phyloP scores from a whole-genome alignment of 2,888 invertebrate genomes.

The Merodon equestris region DNA sequence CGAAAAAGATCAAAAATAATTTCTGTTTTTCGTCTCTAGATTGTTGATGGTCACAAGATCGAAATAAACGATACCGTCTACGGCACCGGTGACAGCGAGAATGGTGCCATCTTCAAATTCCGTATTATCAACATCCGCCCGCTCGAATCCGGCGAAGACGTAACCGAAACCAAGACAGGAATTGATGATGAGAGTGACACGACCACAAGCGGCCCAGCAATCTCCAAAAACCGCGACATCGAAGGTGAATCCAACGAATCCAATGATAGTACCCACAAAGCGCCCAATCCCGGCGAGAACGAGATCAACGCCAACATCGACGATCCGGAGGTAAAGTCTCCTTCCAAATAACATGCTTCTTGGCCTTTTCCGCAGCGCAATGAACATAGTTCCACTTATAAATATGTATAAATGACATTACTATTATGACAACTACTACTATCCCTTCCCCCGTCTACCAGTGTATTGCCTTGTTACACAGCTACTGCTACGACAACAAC shows the following conservation, averaged over 20 bases:
- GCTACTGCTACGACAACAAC: slow-evolving; percentile 53
- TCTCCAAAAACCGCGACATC: slow-evolving; percentile 31
- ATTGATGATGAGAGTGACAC: slow-evolving; percentile 44
- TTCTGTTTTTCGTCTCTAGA: no score
- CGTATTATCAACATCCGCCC: slow-evolving; percentile 80
- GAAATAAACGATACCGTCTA: slow-evolving; percentile 82
- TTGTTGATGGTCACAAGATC: slow-evolving; percentile 81
- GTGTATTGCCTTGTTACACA: slow-evolving; percentile 8
- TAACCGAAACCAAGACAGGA: slow-evolving; percentile 34
- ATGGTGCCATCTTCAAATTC: slow-evolving; percentile 78
- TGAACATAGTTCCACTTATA: slow-evolving; percentile 61
- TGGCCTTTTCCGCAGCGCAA: slow-evolving; percentile 65
- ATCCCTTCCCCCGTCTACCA: background rate
- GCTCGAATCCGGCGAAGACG: slow-evolving; percentile 75
- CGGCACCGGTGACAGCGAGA: slow-evolving; percentile 75
- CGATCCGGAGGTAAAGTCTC: slow-evolving; percentile 77
- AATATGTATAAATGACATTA: slow-evolving; percentile 60
- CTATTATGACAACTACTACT: slow-evolving; percentile 55
- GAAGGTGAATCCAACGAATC: slow-evolving; percentile 71
- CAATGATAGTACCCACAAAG: slow-evolving; percentile 71
- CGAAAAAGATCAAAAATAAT: no score
- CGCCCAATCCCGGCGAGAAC: slow-evolving; percentile 73
- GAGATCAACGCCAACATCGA: slow-evolving; percentile 75
- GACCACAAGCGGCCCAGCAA: background rate
- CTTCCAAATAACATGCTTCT: slow-evolving; percentile 60